Percentiles rank a stretch among this genome's conserved stretches.
phyloP scores from a whole-genome alignment of 2,888 invertebrate genomes.

The Ommatoiulus sabulosus region DNA sequence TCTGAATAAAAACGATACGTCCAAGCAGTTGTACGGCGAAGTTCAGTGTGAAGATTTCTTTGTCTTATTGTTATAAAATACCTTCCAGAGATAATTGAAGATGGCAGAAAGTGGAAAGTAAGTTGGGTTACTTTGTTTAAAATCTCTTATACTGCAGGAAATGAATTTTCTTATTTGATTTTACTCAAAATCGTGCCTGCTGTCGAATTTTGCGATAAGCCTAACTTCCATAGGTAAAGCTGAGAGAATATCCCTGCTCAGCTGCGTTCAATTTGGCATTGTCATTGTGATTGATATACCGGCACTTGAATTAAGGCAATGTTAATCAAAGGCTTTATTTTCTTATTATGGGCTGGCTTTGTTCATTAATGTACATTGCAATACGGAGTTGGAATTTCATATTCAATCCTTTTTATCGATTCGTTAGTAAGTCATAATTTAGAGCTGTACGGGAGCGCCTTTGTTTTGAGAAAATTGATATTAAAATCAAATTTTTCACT shows the following conservation, averaged over 20 bases:
- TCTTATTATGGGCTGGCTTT: not conserved
- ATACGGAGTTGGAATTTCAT: too few relatives aligned
- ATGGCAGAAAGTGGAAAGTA: conserved; percentile 58
- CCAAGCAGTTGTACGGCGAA: not conserved
- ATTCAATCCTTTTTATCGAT: too few relatives aligned
- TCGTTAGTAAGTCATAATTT: too few relatives aligned
- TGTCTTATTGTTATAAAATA: not conserved
- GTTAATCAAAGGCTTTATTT: not conserved
- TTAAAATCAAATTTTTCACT: not conserved
- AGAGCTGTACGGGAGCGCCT: not conserved
- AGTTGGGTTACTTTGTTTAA: conserved; percentile 19
- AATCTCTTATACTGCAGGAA: not conserved
- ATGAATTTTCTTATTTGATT: not conserved
- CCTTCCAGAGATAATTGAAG: not conserved
- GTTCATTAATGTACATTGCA: too few relatives aligned
- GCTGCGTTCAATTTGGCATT: conserved; percentile 30
- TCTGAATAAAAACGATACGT: not conserved
- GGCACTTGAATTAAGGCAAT: not conserved
- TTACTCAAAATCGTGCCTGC: not conserved
- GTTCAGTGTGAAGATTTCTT: not conserved
- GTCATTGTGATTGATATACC: conserved; percentile 7
- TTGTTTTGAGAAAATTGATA: not conserved
- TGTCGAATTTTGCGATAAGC: not conserved
- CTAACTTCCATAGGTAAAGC: not conserved
- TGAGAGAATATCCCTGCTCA: not conserved